phyloP scores from a whole-genome alignment of 2,113 vertebrate genomes.

The Cynopterus brachyotis region DNA sequence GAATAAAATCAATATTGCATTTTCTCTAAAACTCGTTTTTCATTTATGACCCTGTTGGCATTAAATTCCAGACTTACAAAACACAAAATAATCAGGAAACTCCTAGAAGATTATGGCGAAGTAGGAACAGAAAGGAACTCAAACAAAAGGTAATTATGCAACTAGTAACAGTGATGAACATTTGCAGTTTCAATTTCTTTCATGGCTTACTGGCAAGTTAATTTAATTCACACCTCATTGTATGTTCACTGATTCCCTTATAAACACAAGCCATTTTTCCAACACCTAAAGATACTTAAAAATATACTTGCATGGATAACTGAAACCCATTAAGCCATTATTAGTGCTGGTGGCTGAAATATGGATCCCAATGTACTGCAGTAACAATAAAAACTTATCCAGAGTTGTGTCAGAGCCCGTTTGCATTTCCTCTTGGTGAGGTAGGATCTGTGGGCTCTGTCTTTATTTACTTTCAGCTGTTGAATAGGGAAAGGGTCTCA shows the following conservation, averaged over 20 bases:
- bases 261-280: conserved; percentile 14
- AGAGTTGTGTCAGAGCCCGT: background rate
- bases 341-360: background rate
- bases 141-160: background rate
- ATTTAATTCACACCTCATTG: background rate
- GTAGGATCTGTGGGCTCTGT: background rate
- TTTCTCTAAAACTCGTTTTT: conserved; percentile 49
- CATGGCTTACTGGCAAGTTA: background rate
- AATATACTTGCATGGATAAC: background rate
- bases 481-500: background rate
- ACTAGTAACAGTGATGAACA: background rate
- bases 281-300: background rate
- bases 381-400: background rate
- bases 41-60: conserved; percentile 31
- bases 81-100: conserved; percentile 53
- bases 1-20: conserved; percentile 25
- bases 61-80: conserved; percentile 40
- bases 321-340: background rate
- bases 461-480: background rate
- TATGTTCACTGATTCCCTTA: conserved; percentile 9
- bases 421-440: background rate
- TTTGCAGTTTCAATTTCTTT: conserved; percentile 20
- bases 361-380: background rate
- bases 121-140: conserved; percentile 11
- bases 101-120: background rate